Evolutionary conservation across 53 echinoderm and acorn worm species (phyloP), one percentile per base, ranked within the genome.

Genomic region (Patiria pectinifera): DNA sequence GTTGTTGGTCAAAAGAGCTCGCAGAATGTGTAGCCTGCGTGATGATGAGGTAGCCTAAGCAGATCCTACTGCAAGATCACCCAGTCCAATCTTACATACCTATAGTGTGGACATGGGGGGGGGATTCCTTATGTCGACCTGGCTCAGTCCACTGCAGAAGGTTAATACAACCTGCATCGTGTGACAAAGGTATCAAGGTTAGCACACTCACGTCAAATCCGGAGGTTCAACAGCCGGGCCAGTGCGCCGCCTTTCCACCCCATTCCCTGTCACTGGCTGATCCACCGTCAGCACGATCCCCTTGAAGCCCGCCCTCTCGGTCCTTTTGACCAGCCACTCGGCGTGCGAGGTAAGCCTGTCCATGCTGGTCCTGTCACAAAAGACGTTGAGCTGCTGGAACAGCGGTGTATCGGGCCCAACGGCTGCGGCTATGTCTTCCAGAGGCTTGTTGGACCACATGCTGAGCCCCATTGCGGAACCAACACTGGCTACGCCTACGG

Each of bases 341-440:
- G 70, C 63, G 76, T 76, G 21, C 43, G 22, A 10, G 25, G 11
- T n/a, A 21, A 2, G 22, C 69, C 12, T 63, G 35, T 46, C 22
- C 62, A 24, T 16, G 69, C 35, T 66, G 2, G 3, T 14, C 6
- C 10, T 3, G 66, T 66, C 66, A 18, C 12, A 66, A 15, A 85
- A 26, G 44, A 85, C 5, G 62, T 85, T 85, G 66, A 85, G 66
- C 44, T 85, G 85, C 45, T 62, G 61, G 45, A 85, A 63, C n/a
- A 85, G 63, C 44, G 45, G 46, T 22, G 85, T 85, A 69, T 43
- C 85, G 21, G 24, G 3, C 5, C 70, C 43, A 63, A 85, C 66
- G 24, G 85, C 14, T 35, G 85, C 85, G 43, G 85, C 85, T 22
- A 85, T 63, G 45, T 85, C 70, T 69, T 85, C 85, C 26, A 85